Conservation (phyloP, 2,888 invertebrate genomes). For the Cataglyphis rosenhaueri region DNA sequence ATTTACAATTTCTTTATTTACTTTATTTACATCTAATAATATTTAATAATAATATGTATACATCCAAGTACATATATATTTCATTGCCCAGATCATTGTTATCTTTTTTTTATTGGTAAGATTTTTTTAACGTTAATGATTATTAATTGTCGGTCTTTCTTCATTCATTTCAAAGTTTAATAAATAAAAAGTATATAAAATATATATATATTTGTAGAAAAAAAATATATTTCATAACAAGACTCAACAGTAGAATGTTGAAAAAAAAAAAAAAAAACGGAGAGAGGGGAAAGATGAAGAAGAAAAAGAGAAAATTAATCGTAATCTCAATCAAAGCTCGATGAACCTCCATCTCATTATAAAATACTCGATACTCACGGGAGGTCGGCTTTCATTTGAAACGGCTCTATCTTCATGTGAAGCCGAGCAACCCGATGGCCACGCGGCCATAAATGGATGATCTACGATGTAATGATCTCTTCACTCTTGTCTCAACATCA, state of each 20-base stretch:
- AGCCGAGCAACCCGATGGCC: conserved; percentile 73
- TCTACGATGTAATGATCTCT: conserved; percentile 78
- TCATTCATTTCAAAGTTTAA: neutral
- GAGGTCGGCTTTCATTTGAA: conserved; percentile 81
- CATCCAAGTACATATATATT: too few species aligned
- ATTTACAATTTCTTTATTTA: too few species aligned
- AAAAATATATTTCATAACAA: neutral
- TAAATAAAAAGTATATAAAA: neutral
- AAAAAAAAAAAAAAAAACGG: neutral
- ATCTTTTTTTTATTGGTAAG: too few species aligned
- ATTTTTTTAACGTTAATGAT: neutral
- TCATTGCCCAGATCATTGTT: too few species aligned
- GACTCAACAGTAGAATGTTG: neutral
- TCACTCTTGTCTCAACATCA: conserved; percentile 78
- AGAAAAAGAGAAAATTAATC: conserved; percentile 60
- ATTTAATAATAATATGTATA: too few species aligned
- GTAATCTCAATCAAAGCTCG: conserved; percentile 34
- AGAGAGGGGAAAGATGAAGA: neutral
- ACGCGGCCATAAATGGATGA: conserved; percentile 79
- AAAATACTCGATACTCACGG: conserved; percentile 80
- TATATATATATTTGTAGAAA: neutral
- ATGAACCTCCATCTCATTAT: conserved; percentile 64
- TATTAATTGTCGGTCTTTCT: neutral
- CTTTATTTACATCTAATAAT: too few species aligned
- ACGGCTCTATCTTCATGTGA: conserved; percentile 79